A percentile compares a stretch with the other conserved stretches of the same genome.
These are phyloP conservation scores for Drosophila birchii DNA, from an alignment of 2,888 invertebrate species.

Conservation along the genomic window DNA sequence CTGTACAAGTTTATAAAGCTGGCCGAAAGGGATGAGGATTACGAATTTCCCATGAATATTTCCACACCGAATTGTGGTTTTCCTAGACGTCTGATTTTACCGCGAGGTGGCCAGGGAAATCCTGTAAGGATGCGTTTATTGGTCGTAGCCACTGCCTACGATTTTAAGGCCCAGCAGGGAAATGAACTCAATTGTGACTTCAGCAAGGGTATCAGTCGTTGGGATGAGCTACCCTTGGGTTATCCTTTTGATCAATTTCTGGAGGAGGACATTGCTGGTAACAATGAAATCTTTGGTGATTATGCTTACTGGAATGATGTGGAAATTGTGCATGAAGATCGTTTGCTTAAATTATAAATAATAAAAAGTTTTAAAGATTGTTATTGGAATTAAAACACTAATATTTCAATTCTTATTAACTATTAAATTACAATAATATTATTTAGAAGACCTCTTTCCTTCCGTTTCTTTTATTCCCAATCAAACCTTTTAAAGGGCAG, in stretches of 20 bases:
- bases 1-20: constrained; percentile 84
- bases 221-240: constrained; percentile 86
- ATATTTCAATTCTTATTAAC: neutral
- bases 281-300: constrained; percentile 65
- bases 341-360: neutral
- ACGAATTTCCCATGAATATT: constrained; percentile 83
- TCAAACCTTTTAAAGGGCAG: constrained; percentile 31
- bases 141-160: constrained; percentile 86
- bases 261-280: constrained; percentile 82
- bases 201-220: constrained; percentile 77
- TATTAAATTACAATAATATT: neutral
- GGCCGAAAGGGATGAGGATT: constrained; percentile 83
- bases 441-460: neutral
- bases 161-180: constrained; percentile 50
- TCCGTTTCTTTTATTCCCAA: neutral
- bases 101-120: constrained; percentile 86
- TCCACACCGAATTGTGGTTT: constrained; percentile 86
- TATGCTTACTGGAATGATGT: constrained; percentile 50
- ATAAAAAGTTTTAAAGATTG: neutral
- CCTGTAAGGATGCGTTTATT: constrained; percentile 87
- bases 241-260: constrained; percentile 90
- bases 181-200: constrained; percentile 61
- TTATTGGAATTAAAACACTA: neutral
- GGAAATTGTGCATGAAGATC: constrained; percentile 51
- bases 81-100: constrained; percentile 87